Conservation (phyloP, 2,797 vertebrate species). For the Melanogrammus aeglefinus region DNA sequence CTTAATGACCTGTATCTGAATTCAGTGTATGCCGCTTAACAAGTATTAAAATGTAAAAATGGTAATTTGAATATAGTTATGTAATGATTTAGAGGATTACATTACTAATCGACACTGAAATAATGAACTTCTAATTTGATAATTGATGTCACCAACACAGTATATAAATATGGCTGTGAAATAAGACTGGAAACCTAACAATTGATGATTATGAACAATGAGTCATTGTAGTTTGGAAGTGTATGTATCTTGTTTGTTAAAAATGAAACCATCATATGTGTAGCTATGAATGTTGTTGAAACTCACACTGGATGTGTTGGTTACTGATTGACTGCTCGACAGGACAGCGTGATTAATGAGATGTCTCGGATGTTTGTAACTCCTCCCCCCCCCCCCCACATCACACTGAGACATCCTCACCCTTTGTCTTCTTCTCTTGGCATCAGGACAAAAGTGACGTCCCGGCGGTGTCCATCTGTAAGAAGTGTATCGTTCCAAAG, state of each 20-base stretch:
- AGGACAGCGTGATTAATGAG: not conserved
- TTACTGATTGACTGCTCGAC: not conserved
- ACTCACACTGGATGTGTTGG: not conserved
- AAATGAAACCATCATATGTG: not conserved
- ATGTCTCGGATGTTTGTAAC: not conserved
- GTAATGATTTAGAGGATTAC: not conserved
- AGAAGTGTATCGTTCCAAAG: slow-evolving; percentile 94
- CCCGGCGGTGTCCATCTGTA: slow-evolving; percentile 88
- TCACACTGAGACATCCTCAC: not conserved
- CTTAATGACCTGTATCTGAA: not conserved
- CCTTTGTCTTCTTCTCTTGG: not conserved
- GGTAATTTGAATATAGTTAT: not conserved
- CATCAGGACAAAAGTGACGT: slow-evolving; percentile 78
- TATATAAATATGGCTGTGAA: not conserved
- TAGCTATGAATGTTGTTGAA: not conserved
- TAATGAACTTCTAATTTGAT: not conserved
- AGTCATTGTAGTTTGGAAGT: not conserved
- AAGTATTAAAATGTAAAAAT: not conserved
- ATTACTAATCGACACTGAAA: not conserved
- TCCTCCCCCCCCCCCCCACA: not conserved
- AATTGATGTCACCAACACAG: not conserved
- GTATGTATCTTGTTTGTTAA: not conserved
- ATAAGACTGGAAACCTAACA: not conserved
- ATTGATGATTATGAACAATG: not conserved
- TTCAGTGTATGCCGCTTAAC: not conserved